Evolutionary conservation across 2,888 invertebrate genomes (phyloP), one percentile per base, ranked within the genome.

Genomic region (Eurytoma adleriae): DNA sequence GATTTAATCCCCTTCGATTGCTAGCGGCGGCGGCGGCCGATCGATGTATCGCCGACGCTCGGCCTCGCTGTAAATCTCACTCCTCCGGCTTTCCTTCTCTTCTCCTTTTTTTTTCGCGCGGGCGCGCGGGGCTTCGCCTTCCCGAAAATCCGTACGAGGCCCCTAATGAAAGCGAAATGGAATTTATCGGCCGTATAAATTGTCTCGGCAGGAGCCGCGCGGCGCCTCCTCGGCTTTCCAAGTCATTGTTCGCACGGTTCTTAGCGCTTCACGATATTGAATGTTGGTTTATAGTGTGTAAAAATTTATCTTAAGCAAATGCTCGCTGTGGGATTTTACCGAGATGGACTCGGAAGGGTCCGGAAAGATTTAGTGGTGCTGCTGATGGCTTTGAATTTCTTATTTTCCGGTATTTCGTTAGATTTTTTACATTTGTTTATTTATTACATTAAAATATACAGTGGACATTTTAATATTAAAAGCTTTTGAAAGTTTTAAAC

Each of bases 131-230:
- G 54, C n/a, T 40, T 24, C 40, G 40, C 40, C 40, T 40, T 40
- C 40, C 30, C 66, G 57, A 75, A 75, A 75, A 67, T 75, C 67
- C 67, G 67, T 24, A 59, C 75, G 59, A 75, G 75, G 66, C 71
- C 78, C 16, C 50, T 78, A 78, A 78, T 78, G 78, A 78, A 78
- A 78, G 78, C 59, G 78, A 78, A 72, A 78, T 78, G 71, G 71
- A 78, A 78, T 78, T 78, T 78, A 78, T 77, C 64, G 77, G 70
- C 27, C 59, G 77, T 77, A 77, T 77, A 77, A 77, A 77, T 78
- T 78, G 69, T 64, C 71, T 59, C 66, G 54, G 68, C 16, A n/a
- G 48, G 48, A 14, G 68, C 14, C 48, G 27, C 40, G 16, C 20
- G n/a, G 62, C 24, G 30, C 62, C 12, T 27, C 62, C 27, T 27